Conservation (phyloP, 1,140 invertebrate species). For the Panagrolaimus sp. region DNA sequence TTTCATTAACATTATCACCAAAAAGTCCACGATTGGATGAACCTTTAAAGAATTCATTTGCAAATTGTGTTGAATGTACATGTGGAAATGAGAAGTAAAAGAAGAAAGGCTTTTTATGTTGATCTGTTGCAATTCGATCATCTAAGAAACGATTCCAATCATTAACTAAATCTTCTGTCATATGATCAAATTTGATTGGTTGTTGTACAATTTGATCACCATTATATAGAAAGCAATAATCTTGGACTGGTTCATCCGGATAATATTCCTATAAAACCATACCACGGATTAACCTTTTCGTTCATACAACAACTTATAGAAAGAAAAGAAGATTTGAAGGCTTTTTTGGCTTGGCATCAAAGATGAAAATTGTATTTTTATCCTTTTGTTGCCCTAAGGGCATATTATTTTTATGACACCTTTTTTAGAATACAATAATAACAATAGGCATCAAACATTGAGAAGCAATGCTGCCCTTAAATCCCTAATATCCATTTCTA, state of each 20-base stretch:
- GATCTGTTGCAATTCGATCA: slow-evolving; percentile 27
- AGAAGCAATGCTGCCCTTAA: no score
- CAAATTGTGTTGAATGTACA: slow-evolving; percentile 56
- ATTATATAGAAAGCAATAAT: slow-evolving; percentile 53
- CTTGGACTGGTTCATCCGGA: slow-evolving; percentile 27
- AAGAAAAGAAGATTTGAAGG: no score
- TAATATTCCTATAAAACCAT: slow-evolving; percentile 20
- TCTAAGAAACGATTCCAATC: slow-evolving; percentile 57
- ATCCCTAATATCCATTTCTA: no score
- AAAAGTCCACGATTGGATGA: slow-evolving; percentile 33
- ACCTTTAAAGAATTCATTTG: slow-evolving; percentile 42
- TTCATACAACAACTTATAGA: background rate
- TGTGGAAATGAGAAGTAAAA: slow-evolving; percentile 59
- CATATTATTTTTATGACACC: no score
- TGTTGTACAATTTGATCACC: slow-evolving; percentile 57
- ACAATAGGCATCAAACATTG: no score
- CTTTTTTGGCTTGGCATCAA: no score
- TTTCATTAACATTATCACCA: slow-evolving; percentile 54
- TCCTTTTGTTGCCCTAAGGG: no score
- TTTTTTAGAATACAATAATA: no score
- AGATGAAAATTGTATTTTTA: no score
- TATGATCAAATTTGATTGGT: slow-evolving; percentile 52
- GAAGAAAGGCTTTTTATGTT: slow-evolving; percentile 49
- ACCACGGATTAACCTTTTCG: background rate
- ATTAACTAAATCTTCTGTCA: slow-evolving; percentile 52